These are phyloP conservation scores for Delphinus delphis DNA, from an alignment of 2,113 vertebrate species.

Conservation along the genomic window DNA sequence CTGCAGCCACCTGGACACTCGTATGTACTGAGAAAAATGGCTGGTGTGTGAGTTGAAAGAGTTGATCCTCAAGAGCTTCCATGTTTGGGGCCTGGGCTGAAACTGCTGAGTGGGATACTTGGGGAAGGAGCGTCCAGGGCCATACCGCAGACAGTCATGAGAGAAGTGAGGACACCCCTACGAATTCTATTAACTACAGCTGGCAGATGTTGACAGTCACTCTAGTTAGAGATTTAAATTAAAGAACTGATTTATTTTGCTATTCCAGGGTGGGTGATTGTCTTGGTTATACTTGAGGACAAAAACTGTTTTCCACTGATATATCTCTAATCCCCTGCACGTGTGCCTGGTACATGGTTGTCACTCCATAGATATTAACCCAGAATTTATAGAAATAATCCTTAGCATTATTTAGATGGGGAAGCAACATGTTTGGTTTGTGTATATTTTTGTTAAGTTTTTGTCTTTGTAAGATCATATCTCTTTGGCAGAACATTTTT, in stretches of 20 bases:
- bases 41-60: background rate
- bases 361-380: background rate
- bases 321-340: background rate
- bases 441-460: background rate
- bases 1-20: background rate
- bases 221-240: background rate
- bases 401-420: background rate
- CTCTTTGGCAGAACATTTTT: background rate
- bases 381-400: background rate
- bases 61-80: background rate
- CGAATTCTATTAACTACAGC: no score
- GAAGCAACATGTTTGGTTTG: background rate
- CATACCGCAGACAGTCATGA: background rate
- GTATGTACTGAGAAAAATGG: background rate
- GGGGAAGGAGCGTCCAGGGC: no score
- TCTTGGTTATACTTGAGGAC: background rate
- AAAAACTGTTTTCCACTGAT: background rate
- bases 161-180: no score
- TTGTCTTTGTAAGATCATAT: background rate
- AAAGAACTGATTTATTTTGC: background rate
- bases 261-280: background rate
- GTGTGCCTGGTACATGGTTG: no score
- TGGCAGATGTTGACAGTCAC: background rate
- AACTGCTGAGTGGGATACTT: background rate
- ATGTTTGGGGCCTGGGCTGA: background rate